Conservation (phyloP, 2,113 vertebrate genomes). For the Gavia stellata region DNA sequence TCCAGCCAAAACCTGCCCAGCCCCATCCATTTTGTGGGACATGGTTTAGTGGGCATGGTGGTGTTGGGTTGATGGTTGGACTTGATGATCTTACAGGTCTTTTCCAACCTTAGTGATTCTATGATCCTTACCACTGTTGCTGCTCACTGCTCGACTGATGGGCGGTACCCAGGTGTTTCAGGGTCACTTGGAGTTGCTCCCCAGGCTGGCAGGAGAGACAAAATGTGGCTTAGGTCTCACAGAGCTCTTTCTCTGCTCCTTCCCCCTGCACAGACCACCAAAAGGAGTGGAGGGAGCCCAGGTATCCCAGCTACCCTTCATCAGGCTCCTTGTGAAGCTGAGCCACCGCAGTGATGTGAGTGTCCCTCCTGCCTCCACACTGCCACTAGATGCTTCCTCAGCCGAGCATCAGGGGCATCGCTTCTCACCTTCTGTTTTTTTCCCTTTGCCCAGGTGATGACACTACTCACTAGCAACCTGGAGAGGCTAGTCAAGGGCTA, state of each 20-base stretch:
- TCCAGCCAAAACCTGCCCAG: neutral
- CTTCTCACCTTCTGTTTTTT: neutral
- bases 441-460: rapidly evolving
- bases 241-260: neutral
- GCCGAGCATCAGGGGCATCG: neutral
- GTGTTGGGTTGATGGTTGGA: too few relatives aligned
- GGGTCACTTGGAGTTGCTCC: neutral
- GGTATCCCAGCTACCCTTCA: neutral
- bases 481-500: neutral
- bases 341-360: neutral
- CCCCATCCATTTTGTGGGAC: too few relatives aligned
- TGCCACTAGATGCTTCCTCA: neutral
- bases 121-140: neutral
- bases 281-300: neutral
- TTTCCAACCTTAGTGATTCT: too few relatives aligned
- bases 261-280: neutral
- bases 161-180: neutral
- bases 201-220: neutral
- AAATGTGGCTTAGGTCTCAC: neutral
- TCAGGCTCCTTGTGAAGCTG: neutral
- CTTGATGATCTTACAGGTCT: too few relatives aligned
- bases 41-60: too few relatives aligned
- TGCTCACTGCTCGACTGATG: neutral
- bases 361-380: too few relatives aligned
- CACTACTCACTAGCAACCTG: neutral